Percentiles rank a stretch among this genome's conserved stretches.
Conservation (phyloP, 2,113 vertebrate genomes). For the Urocolius indicus region DNA sequence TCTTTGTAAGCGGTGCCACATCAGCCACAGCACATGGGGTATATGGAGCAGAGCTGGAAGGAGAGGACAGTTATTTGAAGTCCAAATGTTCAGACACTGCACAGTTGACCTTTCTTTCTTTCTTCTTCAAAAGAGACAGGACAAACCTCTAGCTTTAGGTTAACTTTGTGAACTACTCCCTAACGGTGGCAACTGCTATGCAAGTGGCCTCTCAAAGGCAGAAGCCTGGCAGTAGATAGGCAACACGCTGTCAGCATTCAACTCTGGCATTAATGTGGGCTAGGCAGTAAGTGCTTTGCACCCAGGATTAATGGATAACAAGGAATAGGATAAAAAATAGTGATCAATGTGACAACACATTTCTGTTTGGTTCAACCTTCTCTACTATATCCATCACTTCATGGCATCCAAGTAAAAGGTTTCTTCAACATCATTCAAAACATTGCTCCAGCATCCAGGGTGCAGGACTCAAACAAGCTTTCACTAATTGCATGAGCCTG, state of each 20-base stretch:
- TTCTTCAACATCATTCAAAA: background rate
- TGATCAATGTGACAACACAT: background rate
- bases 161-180: background rate
- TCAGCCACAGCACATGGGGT: background rate
- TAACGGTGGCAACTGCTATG: background rate
- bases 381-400: background rate
- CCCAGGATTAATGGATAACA: background rate
- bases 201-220: background rate
- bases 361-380: background rate
- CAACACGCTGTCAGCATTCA: background rate
- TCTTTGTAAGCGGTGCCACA: background rate
- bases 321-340: background rate
- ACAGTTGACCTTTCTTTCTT: background rate
- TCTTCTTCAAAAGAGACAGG: slow-evolving; percentile 1
- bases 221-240: background rate
- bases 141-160: background rate
- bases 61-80: slow-evolving; percentile 20
- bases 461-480: background rate
- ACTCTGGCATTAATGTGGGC: background rate
- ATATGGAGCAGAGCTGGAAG: background rate
- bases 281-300: background rate
- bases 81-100: background rate
- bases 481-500: background rate
- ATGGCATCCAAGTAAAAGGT: background rate
- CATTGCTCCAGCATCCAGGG: background rate